These are phyloP conservation scores for Lytechinus pictus DNA, from an alignment of 35 echinoderm and acorn worm species.

Conservation along the genomic window DNA sequence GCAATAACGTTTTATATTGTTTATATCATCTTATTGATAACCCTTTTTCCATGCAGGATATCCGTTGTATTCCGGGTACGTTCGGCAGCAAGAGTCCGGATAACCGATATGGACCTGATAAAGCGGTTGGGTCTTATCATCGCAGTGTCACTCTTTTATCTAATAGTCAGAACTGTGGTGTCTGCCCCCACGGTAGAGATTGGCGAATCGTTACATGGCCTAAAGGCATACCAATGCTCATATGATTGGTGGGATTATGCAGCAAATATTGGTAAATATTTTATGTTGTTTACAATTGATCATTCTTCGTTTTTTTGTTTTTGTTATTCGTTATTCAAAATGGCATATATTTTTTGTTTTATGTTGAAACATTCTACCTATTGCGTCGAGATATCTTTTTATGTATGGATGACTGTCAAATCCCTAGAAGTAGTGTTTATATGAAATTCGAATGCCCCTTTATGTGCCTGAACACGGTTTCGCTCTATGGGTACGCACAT, in stretches of 20 bases:
- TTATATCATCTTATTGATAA: too few species aligned
- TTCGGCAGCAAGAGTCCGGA: conserved; percentile 90
- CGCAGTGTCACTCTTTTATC: conserved; percentile 76
- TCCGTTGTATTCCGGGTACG: conserved; percentile 92
- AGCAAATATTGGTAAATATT: conserved; percentile 85
- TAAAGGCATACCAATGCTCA: conserved; percentile 91
- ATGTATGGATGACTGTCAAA: too few species aligned
- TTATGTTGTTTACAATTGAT: not conserved
- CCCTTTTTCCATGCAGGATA: conserved; percentile 62
- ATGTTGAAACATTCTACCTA: too few species aligned
- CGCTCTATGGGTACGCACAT: not conserved
- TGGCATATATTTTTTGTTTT: too few species aligned
- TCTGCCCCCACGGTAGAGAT: conserved; percentile 74
- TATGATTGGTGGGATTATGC: conserved; percentile 99
- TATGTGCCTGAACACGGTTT: not conserved
- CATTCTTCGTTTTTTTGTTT: too few species aligned
- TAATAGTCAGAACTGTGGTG: conserved; percentile 79
- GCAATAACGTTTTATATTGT: too few species aligned
- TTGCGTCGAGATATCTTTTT: too few species aligned
- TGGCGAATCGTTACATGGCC: conserved; percentile 63
- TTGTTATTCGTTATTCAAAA: too few species aligned
- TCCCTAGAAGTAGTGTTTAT: too few species aligned
- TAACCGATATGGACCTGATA: conserved; percentile 93
- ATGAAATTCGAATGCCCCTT: too few species aligned
- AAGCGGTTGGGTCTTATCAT: conserved; percentile 91